phyloP scores from a whole-genome alignment of 37 sponge, comb jelly and placozoan genomes.

The Agelas oroides region DNA sequence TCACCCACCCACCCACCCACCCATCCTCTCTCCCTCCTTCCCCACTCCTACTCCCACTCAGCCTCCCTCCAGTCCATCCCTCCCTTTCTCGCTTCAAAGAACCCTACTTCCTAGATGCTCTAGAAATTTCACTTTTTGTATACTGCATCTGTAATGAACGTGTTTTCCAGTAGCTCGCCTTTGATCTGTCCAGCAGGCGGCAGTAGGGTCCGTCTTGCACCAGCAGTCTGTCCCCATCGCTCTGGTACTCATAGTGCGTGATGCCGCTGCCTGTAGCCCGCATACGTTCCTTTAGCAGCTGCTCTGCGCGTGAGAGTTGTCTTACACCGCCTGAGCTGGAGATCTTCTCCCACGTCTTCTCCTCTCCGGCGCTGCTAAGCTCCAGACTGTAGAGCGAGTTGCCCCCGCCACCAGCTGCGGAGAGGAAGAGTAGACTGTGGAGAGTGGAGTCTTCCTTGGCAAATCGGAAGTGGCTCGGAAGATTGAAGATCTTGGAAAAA shows the following conservation, averaged over 20 bases:
- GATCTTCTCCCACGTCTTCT: neutral
- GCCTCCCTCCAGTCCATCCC: no score
- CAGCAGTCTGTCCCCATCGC: neutral
- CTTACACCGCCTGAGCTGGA: neutral
- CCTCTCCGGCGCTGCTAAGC: neutral
- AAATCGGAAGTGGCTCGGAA: constrained; percentile 34
- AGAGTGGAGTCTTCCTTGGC: constrained; percentile 50
- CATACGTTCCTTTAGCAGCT: constrained; percentile 72
- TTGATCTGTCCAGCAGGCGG: neutral
- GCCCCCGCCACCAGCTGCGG: constrained; percentile 9
- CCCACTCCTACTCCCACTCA: no score
- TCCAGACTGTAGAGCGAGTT: neutral
- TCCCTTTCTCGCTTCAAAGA: no score
- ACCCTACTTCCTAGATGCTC: no score
- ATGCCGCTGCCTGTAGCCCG: constrained; percentile 50
- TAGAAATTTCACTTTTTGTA: no score
- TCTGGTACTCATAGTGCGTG: constrained; percentile 54
- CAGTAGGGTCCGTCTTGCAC: constrained; percentile 17
- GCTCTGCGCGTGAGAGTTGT: constrained; percentile 20
- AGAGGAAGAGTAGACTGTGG: constrained; percentile 36
- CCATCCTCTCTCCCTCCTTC: no score
- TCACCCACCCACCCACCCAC: no score
- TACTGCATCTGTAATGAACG: neutral
- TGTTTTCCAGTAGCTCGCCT: neutral
- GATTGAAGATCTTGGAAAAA: constrained; percentile 6